phyloP scores from a whole-genome alignment of 1,140 invertebrate species.

The Stegodyphus dumicola region DNA sequence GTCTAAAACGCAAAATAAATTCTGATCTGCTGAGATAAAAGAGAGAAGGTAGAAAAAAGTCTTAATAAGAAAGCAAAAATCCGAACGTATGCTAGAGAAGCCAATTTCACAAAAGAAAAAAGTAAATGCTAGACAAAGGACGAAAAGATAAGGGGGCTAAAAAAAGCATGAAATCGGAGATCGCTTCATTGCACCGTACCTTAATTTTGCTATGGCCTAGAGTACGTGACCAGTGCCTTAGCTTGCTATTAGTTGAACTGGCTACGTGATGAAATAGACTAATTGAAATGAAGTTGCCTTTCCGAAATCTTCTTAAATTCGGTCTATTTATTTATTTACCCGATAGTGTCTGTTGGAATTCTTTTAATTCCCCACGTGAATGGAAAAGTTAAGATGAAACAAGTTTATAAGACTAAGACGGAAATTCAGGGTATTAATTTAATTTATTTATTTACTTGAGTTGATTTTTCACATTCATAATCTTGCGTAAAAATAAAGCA shows the following conservation, averaged over 20 bases:
- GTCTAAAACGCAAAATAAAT: no score
- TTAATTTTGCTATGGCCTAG: constrained; percentile 42
- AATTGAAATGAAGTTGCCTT: constrained; percentile 35
- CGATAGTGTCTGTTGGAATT: constrained; percentile 6
- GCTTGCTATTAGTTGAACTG: constrained; percentile 26
- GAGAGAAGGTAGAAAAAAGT: no score
- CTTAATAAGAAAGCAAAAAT: no score
- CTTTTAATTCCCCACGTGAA: neutral
- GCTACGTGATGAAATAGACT: constrained; percentile 34
- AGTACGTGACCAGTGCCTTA: constrained; percentile 25
- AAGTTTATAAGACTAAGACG: no score
- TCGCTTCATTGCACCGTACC: constrained; percentile 32
- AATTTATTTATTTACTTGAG: no score
- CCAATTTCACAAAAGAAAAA: neutral
- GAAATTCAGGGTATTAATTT: no score
- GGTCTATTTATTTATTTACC: constrained; percentile 40
- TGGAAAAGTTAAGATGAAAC: neutral
- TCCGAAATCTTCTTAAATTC: constrained; percentile 37
- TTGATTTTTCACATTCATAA: no score
- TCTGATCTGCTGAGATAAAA: no score
- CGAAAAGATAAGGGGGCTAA: neutral
- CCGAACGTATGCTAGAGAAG: no score
- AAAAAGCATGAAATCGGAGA: constrained; percentile 17
- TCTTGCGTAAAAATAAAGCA: no score
- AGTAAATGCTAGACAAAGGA: neutral